These are phyloP conservation scores for Sebastes fasciatus DNA, from an alignment of 2,113 vertebrate genomes.

Conservation along the genomic window DNA sequence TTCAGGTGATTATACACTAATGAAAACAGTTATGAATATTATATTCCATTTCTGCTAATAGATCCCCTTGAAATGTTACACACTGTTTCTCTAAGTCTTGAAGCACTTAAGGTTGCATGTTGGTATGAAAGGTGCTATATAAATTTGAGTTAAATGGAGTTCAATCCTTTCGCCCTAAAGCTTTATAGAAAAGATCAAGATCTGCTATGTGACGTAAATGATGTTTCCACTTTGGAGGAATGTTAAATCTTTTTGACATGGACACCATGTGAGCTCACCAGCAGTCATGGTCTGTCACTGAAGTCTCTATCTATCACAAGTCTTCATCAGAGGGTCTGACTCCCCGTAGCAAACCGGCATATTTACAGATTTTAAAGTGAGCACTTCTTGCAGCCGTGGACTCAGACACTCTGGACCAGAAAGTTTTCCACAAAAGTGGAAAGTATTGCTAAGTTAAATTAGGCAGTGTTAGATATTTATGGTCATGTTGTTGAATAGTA, in stretches of 20 bases:
- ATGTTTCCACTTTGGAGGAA: background rate
- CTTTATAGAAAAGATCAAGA: background rate
- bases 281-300: background rate
- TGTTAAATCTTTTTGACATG: background rate
- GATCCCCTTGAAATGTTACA: too few relatives aligned
- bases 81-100: too few relatives aligned
- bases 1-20: too few relatives aligned
- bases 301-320: background rate
- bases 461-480: background rate
- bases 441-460: background rate
- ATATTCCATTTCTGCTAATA: too few relatives aligned
- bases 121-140: too few relatives aligned
- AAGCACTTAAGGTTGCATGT: too few relatives aligned
- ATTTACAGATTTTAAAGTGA: background rate
- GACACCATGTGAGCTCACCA: constrained; percentile 42
- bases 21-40: too few relatives aligned
- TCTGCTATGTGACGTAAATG: background rate
- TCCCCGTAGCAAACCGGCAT: background rate
- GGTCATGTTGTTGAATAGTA: background rate
- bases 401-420: background rate
- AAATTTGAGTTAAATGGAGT: too few relatives aligned
- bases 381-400: background rate
- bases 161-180: background rate
- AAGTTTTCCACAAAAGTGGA: background rate
- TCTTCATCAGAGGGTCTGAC: background rate